A percentile compares a stretch with the other conserved stretches of the same genome.
Evolutionary conservation across 2,888 invertebrate species (phyloP).

Genomic region (Temnothorax rugatulus): DNA sequence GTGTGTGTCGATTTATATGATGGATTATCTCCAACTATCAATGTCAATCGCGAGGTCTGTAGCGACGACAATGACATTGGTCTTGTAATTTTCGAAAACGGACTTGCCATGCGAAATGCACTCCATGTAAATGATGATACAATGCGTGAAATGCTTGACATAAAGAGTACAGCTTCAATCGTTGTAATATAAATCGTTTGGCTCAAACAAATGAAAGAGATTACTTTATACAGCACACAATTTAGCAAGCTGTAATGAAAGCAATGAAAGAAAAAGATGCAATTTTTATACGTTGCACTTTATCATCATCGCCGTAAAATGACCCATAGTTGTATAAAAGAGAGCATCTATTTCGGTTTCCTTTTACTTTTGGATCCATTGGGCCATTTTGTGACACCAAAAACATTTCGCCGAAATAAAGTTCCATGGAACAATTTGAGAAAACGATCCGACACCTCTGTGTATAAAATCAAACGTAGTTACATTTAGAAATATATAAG

Average conservation of each 20-base stretch:
- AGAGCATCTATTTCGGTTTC: slow-evolving; percentile 59
- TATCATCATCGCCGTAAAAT: slow-evolving; percentile 73
- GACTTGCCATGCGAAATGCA: no score
- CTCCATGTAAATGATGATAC: no score
- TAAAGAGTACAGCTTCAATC: no score
- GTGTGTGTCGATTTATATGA: no score
- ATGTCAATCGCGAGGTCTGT: no score
- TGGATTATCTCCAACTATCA: no score
- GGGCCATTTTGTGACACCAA: slow-evolving; percentile 66
- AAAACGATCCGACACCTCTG: not conserved
- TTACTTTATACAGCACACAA: slow-evolving; percentile 75
- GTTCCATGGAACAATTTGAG: not conserved
- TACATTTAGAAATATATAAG: not conserved
- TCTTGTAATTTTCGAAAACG: no score
- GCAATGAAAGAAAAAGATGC: slow-evolving; percentile 77
- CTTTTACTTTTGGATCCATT: slow-evolving; percentile 57
- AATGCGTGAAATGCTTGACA: no score
- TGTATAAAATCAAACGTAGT: slow-evolving; percentile 36
- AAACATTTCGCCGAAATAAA: slow-evolving; percentile 15
- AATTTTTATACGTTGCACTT: slow-evolving; percentile 78
- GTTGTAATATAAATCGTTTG: no score
- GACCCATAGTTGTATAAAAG: slow-evolving; percentile 72
- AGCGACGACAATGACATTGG: no score
- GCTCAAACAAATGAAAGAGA: slow-evolving; percentile 68
- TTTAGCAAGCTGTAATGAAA: slow-evolving; percentile 75